Evolutionary conservation across 2,888 invertebrate genomes (phyloP).

Genomic region (Plusia festucae): DNA sequence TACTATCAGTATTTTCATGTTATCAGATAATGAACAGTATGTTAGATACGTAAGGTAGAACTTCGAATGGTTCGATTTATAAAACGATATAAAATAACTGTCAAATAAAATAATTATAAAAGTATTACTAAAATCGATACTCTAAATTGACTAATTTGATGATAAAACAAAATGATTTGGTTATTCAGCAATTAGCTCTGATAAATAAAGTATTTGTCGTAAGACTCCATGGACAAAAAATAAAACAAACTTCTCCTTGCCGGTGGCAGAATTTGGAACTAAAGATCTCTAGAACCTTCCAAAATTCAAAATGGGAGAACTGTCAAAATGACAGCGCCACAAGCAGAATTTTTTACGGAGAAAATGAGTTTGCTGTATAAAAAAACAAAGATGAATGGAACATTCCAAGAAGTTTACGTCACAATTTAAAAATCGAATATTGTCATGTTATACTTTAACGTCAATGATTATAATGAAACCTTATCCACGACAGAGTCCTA

Average conservation of each 20-base stretch:
- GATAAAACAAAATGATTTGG: background rate
- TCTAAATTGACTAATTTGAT: background rate
- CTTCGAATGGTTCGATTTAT: background rate
- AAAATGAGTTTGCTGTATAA: background rate
- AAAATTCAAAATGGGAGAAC: background rate
- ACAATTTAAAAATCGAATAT: background rate
- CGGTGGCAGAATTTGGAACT: background rate
- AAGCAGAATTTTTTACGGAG: background rate
- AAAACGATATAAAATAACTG: background rate
- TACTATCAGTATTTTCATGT: slow-evolving; percentile 23
- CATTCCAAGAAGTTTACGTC: background rate
- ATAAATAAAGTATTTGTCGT: too few relatives aligned
- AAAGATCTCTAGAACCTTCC: background rate
- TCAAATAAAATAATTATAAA: background rate
- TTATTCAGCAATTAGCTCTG: background rate
- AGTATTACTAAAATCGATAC: too few relatives aligned
- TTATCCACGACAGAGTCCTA: slow-evolving; percentile 23
- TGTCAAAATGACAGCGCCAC: background rate
- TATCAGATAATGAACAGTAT: slow-evolving; percentile 11
- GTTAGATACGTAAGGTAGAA: background rate
- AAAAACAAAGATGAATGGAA: background rate
- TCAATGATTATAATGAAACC: slow-evolving; percentile 2
- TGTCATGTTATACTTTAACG: slow-evolving; percentile 12
- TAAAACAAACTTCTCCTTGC: background rate
- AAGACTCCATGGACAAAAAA: too few relatives aligned